These are phyloP conservation scores for Aplocera efformata DNA, from an alignment of 2,888 invertebrate species.

Conservation along the genomic window DNA sequence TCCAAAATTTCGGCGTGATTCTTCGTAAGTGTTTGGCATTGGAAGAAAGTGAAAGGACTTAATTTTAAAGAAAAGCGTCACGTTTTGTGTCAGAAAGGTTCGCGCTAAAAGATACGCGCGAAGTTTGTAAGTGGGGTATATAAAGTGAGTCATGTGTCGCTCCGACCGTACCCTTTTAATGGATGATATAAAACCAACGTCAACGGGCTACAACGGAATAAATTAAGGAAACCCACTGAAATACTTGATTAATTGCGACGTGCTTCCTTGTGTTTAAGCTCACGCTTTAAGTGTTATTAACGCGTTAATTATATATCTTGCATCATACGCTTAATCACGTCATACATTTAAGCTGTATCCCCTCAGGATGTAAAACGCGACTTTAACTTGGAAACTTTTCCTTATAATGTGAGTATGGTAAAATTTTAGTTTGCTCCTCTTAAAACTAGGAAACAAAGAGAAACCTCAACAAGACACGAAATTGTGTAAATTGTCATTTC, in stretches of 20 bases:
- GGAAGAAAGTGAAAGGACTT: conserved; percentile 2
- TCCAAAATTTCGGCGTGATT: too few relatives aligned
- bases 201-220: conserved; percentile 55
- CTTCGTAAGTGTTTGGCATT: conserved; percentile 1
- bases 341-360: conserved; percentile 14
- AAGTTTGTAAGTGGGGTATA: conserved; percentile 19
- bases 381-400: conserved; percentile 15
- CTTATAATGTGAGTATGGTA: conserved; percentile 12
- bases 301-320: conserved; percentile 21
- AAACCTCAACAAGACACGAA: conserved; percentile 11
- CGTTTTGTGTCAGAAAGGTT: conserved; percentile 3
- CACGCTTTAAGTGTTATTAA: conserved; percentile 23
- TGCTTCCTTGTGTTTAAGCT: conserved; percentile 43
- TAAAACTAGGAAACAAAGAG: conserved; percentile 18
- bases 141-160: conserved; percentile 18
- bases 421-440: conserved; percentile 16
- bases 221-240: conserved; percentile 55
- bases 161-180: conserved; percentile 44
- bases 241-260: conserved; percentile 55
- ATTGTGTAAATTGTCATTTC: conserved; percentile 6
- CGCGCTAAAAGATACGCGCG: conserved; percentile 6
- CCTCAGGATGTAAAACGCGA: conserved; percentile 1
- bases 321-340: conserved; percentile 18
- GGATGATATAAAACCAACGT: conserved; percentile 59
- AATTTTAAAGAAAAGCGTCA: conserved; percentile 2